Base-by-base conservation (phyloP, 2,888 invertebrate genomes). In the Drosophila subquinaria region DNA sequence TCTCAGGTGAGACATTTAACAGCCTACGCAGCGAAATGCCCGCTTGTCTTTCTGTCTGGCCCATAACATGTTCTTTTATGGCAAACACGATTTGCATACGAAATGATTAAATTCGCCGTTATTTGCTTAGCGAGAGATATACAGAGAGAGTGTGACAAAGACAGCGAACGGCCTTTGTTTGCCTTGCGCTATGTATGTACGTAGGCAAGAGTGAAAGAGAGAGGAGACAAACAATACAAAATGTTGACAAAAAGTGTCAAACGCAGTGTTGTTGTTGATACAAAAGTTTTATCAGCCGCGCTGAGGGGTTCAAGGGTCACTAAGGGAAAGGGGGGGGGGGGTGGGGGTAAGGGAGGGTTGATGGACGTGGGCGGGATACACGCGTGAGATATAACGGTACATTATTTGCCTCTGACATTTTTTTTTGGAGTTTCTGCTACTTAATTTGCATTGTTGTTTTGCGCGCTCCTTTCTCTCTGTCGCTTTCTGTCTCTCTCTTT, bases 51-150 rank as follows among this genome's bases (percentile, higher is more conserved):
- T 33, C 64, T 50, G 56, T 57, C 73, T 63, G 61, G 27, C 62
- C 70, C 70, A 66, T 66, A 75, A 75, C 71, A 71, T 82, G 69
- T 82, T 72, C 72, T 79, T 77, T 80, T 84, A 78, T 82, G 79
- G 68, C 72, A 81, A 84, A 85, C 73, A 69, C 66, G 82, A 84
- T 84, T 84, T 84, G 82, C 87, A 87, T 85, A 71, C 82, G 30
- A 80, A 87, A 84, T 87, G 75, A 84, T 84, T 73, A 82, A 73
- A 75, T 75, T 83, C 69, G 69, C 67, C 71, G 72, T 69, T 84
- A 73, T 81, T 82, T 76, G 61, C 36, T 15, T 3, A 23, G 42
- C 11, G 40, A 45, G 70, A 45, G 15, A 48, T n/a, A 35, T 3
- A 51, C 13, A 51, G 6, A 27, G 20, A 45, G 40, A 27, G 20